A percentile compares a stretch with the other conserved stretches of the same genome.
Evolutionary conservation across 2,888 invertebrate genomes (phyloP).

Genomic region (Aporophyla lueneburgensis): DNA sequence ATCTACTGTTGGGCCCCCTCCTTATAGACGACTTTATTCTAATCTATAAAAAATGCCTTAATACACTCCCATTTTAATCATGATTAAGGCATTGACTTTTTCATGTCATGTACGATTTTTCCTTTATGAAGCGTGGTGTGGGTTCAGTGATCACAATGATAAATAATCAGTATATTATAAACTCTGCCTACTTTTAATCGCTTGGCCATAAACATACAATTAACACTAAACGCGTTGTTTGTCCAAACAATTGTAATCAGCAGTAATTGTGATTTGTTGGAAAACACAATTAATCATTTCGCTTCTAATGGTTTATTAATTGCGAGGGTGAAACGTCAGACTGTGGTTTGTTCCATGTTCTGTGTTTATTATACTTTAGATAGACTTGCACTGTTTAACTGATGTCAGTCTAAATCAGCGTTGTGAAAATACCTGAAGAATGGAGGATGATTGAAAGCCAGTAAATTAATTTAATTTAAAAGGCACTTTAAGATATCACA

Average conservation of each 20-base stretch:
- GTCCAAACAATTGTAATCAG: slow-evolving; percentile 33
- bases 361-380: too few relatives aligned
- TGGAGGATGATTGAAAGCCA: too few relatives aligned
- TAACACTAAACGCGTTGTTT: slow-evolving; percentile 40
- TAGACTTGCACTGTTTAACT: slow-evolving; percentile 10
- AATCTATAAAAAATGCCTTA: neutral
- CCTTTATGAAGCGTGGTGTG: neutral
- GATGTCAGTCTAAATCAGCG: neutral
- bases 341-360: slow-evolving; percentile 17
- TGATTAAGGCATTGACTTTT: too few relatives aligned
- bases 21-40: neutral
- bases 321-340: slow-evolving; percentile 9
- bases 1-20: neutral
- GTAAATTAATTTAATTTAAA: too few relatives aligned
- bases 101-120: neutral
- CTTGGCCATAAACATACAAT: neutral
- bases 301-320: slow-evolving; percentile 50
- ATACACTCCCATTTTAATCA: too few relatives aligned
- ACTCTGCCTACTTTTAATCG: slow-evolving; percentile 9
- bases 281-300: slow-evolving; percentile 53
- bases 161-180: neutral
- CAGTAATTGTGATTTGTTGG: slow-evolving; percentile 35
- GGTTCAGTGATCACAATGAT: neutral
- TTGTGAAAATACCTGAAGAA: neutral
- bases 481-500: too few relatives aligned